Evolutionary conservation across 2,888 invertebrate genomes (phyloP), one percentile per base, ranked within the genome.

Genomic region (Clanis bilineata): DNA sequence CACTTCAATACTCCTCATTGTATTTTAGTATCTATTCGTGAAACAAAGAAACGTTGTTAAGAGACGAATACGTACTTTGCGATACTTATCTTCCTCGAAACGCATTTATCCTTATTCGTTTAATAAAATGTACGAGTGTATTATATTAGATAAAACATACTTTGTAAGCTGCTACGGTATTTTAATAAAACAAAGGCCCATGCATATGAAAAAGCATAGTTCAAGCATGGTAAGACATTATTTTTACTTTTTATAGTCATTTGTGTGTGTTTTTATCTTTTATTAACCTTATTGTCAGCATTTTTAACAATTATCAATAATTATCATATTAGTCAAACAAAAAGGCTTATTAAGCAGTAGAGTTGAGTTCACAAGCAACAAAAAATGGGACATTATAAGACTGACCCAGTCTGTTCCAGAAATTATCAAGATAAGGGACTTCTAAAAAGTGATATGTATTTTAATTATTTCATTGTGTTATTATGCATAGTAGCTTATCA

Each of bases 1-100:
- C 64, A 62, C 67, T 71, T 62, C 60, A 67, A 69, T 65, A 63
- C 58, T 65, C 62, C 61, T 51, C 64, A 65, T 66, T 70, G 62
- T 66, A 54, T 68, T 61, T 57, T 21, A 56, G 63, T 60, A 59
- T 57, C 63, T 62, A 57, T 60, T 58, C 64, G 59, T 59, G 56
- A 62, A 64, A 64, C 60, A 60, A 63, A 61, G 62, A 60, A 61
- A 57, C 41, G 54, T 45, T 23, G 43, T 51, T 59, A 57, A 38
- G 28, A 59, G 41, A 55, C 22, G 36, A 39, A 56, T 56, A 25
- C 25, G 39, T 56, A 56, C 22, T 56, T 39, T 3, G 10, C n/a
- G 15, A n/a, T 51, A 32, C 28, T 41, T 6, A 18, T 4, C 15
- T 28, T 28, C 25, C 15, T 15, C 25, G 28, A 51, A 51, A 51